Evolutionary conservation across 1,140 invertebrate genomes (phyloP).

Genomic region (Heliconius melpomene): DNA sequence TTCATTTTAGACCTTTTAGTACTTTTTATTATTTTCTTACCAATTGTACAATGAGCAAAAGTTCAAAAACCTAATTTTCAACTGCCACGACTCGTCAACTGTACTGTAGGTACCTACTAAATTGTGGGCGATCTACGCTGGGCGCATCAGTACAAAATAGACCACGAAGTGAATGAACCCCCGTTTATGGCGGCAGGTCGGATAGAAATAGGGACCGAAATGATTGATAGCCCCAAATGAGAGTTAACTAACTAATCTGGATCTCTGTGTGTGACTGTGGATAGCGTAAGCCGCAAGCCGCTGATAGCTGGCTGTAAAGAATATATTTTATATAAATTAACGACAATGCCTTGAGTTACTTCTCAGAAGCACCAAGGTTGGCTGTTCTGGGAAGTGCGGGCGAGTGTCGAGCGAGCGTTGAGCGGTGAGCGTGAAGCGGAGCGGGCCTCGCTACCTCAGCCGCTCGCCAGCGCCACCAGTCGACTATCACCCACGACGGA

Average conservation of each 20-base stretch:
- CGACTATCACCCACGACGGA: slow-evolving; percentile 58
- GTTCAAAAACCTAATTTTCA: too few relatives aligned
- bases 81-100: too few relatives aligned
- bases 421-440: slow-evolving; percentile 39
- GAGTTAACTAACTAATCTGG: slow-evolving; percentile 6
- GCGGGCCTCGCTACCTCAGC: slow-evolving; percentile 26
- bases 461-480: slow-evolving; percentile 48
- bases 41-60: too few relatives aligned
- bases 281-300: slow-evolving; percentile 41
- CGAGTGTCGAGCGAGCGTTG: slow-evolving; percentile 28
- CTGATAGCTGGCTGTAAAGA: slow-evolving; percentile 50
- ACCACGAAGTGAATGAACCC: slow-evolving; percentile 64
- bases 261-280: not conserved
- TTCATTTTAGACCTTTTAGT: too few relatives aligned
- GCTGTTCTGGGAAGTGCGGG: slow-evolving; percentile 71
- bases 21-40: too few relatives aligned
- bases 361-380: slow-evolving; percentile 75
- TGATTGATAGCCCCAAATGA: slow-evolving; percentile 31
- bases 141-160: slow-evolving; percentile 53
- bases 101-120: not conserved
- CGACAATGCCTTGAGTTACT: slow-evolving; percentile 75
- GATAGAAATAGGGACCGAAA: slow-evolving; percentile 44
- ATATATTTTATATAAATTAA: slow-evolving; percentile 75
- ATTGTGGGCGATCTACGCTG: slow-evolving; percentile 19
- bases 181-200: slow-evolving; percentile 51